These are phyloP conservation scores for Coreius guichenoti DNA, from an alignment of 2,797 vertebrate genomes.

Conservation along the genomic window DNA sequence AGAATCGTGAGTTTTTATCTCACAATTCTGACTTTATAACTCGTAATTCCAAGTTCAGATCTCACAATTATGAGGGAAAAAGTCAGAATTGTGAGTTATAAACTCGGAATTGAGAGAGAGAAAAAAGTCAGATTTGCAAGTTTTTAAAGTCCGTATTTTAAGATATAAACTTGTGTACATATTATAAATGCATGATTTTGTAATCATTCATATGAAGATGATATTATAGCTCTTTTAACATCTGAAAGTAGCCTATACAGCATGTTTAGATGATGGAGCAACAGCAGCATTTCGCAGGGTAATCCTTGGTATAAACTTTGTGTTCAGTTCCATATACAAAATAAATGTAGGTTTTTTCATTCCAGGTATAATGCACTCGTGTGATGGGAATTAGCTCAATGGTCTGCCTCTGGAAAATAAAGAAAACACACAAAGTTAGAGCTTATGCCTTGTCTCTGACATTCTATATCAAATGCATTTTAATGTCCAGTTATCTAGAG, in stretches of 20 bases:
- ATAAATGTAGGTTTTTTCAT: constrained; percentile 64
- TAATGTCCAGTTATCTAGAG: not conserved
- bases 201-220: not conserved
- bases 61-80: not conserved
- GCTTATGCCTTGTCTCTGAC: not conserved
- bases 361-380: constrained; percentile 69
- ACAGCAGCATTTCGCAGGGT: constrained; percentile 68
- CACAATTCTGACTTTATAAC: not conserved
- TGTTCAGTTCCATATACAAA: constrained; percentile 70
- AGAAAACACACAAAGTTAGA: not conserved
- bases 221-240: not conserved
- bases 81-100: not conserved
- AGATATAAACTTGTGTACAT: not conserved
- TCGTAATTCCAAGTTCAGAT: not conserved
- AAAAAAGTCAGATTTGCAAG: not conserved
- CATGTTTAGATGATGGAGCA: constrained; percentile 50
- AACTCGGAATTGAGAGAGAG: not conserved
- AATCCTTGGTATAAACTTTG: constrained; percentile 65
- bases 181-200: not conserved
- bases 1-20: not conserved
- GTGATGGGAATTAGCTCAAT: constrained; percentile 71
- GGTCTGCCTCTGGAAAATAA: constrained; percentile 64
- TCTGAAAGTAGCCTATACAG: not conserved
- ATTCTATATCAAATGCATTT: not conserved
- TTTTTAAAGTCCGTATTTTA: not conserved